Evolutionary conservation across 2,888 invertebrate genomes (phyloP), one percentile per base, ranked within the genome.

Genomic region (Drosophila lutescens): DNA sequence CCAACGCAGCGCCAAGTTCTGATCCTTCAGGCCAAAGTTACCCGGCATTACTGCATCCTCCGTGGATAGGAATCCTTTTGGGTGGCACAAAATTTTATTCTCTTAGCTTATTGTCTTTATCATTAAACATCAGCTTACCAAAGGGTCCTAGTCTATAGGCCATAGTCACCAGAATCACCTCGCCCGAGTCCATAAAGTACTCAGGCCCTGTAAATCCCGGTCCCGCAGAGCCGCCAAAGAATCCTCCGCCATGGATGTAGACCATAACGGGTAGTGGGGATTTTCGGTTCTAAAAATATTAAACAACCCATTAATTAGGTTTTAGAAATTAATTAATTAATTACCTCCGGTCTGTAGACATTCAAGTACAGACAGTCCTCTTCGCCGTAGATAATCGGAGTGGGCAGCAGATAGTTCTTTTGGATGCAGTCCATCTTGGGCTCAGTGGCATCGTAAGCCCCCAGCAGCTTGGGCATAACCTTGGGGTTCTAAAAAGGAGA

Each of bases 321-420:
- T 17, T 13, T 0, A 4, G 0, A 10, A 34, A 34, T 9, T 15
- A 26, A 0, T 26, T 6, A 5, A 6, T 26, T 26, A 26, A 26
- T 78, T 57, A 87, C 89, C 58, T 56, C 69, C 13, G 93, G 93
- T 2, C 92, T 91, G 74, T 93, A 93, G 0, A 93, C 91, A 78
- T 93, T 93, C 13, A 93, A 74, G 66, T 93, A 93, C 8, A 93
- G 90, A 59, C 93, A 93, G 78, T 93, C 93, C 84, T 93, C 93
- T 20, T 88, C 83, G 5, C 93, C 93, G 65, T 91, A 89, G 12
- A 93, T 88, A 1, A 77, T 8, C 0, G 91, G 90, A 10, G 76
- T 75, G 2, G 90, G 88, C 56, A 92, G 13, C 5, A 93, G 76
- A 76, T 93, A 93, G 83, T 93, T 93, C 85, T 93, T 93, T 80